Base-by-base conservation (phyloP, 2,113 vertebrate species). In the Noturus placidus region DNA sequence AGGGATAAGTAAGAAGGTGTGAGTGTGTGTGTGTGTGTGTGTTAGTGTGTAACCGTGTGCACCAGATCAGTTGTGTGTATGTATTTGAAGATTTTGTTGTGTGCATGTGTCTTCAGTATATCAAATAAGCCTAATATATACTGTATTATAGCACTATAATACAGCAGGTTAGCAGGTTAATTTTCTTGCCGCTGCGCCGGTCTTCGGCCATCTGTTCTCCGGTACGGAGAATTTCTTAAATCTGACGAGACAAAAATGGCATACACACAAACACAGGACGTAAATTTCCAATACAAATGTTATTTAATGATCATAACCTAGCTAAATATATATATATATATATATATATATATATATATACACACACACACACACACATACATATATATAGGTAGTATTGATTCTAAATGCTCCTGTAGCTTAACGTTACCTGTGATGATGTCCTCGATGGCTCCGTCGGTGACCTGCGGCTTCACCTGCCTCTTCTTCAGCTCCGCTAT, bases 401-500 rank as follows among this genome's bases (percentile, higher is more conserved):
- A n/a, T 46, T 46, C 52, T 5, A 30, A n/a, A 30, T 30, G 46
- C 42, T 33, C 38, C 3, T 70, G 38, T 35, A 59, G 63, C 92
- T 94, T 94, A 94, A 95, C 89, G 95, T 93, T 87, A 98, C 97
- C 97, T 95, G 98, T 99, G 92, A 99, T 99, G 85, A 99, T 99
- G 85, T 97, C 98, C 87, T 99, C 98, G 5, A 99, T 97, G 84
- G 97, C 97, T 0, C 98, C 98, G 0, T 99, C 98, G 35, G 98
- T 97, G 52, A 99, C 97, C 74, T 97, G 96, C 0, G 98, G 96
- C 91, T 99, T 99, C 92, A 96, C 96, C 96, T 99, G 97, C 94
- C 97, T 96, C 93, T 95, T 98, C 94, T 99, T 99, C 91, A 99
- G 94, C 94, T 99, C 98, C 0, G 98, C 96, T 19, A 99, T 97